Evolutionary conservation across 2,113 vertebrate genomes (phyloP).

Genomic region (Hystrix brachyura): DNA sequence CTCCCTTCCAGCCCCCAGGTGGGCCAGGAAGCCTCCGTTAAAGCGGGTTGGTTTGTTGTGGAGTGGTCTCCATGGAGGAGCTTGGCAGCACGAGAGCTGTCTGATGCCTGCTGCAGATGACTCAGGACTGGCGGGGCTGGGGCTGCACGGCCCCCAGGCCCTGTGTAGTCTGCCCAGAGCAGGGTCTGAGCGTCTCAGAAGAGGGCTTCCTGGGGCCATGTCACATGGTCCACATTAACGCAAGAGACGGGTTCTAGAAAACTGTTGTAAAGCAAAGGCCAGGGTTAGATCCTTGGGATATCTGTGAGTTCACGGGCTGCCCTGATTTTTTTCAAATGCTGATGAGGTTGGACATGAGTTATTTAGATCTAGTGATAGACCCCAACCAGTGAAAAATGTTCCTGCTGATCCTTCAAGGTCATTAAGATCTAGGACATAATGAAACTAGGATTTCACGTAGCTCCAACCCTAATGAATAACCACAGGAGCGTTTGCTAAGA

Average conservation of each 20-base stretch:
- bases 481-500: neutral
- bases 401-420: neutral
- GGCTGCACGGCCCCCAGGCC: neutral
- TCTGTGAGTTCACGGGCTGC: neutral
- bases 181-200: fast-evolving
- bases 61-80: neutral
- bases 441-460: neutral
- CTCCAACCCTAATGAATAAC: neutral
- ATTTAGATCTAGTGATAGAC: neutral
- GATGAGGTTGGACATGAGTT: neutral
- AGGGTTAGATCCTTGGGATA: neutral
- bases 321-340: neutral
- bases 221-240: neutral
- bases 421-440: neutral
- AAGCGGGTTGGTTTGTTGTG: neutral
- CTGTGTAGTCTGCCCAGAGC: neutral
- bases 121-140: neutral
- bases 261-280: neutral
- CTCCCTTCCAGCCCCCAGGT: neutral
- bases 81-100: neutral
- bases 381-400: neutral
- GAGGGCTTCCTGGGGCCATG: neutral
- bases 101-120: conserved; percentile 13
- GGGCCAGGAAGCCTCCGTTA: neutral
- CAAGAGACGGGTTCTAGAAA: neutral